phyloP scores from a whole-genome alignment of 1,140 invertebrate genomes.

The Microplitis mediator region DNA sequence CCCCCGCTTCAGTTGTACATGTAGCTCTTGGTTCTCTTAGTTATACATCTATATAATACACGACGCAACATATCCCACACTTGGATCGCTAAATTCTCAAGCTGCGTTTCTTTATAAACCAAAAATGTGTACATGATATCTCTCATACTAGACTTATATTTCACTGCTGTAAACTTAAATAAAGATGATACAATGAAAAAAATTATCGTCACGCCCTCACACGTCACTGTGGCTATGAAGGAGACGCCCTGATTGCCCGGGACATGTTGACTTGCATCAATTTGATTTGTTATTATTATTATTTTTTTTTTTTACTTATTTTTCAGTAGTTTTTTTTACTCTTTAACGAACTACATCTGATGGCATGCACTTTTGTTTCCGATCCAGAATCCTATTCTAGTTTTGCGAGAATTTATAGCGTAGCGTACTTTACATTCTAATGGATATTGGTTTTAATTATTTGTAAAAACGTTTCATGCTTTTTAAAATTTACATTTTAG shows the following conservation, averaged over 20 bases:
- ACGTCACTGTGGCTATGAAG: constrained; percentile 9
- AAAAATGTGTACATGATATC: too few species aligned
- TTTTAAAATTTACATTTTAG: neutral
- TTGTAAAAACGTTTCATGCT: neutral
- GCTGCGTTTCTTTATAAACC: too few species aligned
- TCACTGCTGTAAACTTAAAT: neutral
- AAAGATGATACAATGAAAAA: neutral
- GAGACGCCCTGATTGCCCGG: constrained; percentile 29
- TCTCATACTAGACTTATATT: neutral
- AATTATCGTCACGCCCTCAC: constrained; percentile 9
- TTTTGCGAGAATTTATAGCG: neutral
- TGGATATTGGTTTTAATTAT: constrained; percentile 10
- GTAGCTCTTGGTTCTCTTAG: neutral
- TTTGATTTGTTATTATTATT: constrained; percentile 15
- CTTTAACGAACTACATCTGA: neutral
- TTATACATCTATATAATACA: neutral
- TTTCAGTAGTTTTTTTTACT: neutral
- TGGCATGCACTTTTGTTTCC: constrained; percentile 2
- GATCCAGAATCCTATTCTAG: neutral
- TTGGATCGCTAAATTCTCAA: too few species aligned
- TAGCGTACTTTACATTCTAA: neutral
- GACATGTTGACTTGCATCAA: constrained; percentile 7
- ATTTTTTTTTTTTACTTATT: constrained; percentile 4
- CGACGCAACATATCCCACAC: neutral
- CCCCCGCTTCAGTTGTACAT: constrained; percentile 16